Base-by-base conservation (phyloP, 2,888 invertebrate species). In the Lomographa bimaculata region DNA sequence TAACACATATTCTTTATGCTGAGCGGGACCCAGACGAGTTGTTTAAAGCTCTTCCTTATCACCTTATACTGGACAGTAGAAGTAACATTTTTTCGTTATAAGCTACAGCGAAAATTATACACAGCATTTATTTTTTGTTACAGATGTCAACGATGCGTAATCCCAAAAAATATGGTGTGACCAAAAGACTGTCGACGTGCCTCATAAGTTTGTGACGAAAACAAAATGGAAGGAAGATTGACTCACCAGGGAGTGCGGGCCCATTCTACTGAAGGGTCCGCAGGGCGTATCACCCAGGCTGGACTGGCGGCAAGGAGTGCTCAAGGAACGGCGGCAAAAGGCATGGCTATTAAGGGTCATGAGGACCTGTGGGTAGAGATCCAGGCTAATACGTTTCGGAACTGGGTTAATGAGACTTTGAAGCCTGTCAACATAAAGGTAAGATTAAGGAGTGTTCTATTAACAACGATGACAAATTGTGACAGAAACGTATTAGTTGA, bases 321-420 rank as follows among this genome's bases (percentile, higher is more conserved):
- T 18, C 97, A 75, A 43, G 98, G 98, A 35, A 97, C 98, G 29
- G 98, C 98, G 1, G 97, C 98, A 54, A 95, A 96, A 72, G 97
- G 97, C 54, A 97, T 97, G 97, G 94, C 95, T 62, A 97, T 97
- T 73, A 97, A 96, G 72, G 98, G 97, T 54, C 94, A 96, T 70
- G 97, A 97, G 83, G 97, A 97, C 70, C 93, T 97, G 23, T 98
- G 98, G 98, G 96, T 98, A 32, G 97, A 97, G 76, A 97, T 97
- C 54, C 98, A 98, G 79, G 96, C 97, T 26, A 96, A 97, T 79
- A 98, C 98, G 19, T 98, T 98, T 78, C 93, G 95, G 60, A 98
- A 98, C 83, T 98, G 98, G 98, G 96, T 98, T 64, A 98, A 98
- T 81, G 98, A 98, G 77, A 95, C 96, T 63, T 80, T 97, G 51